Base-by-base conservation (phyloP, 2,113 vertebrate genomes). In the Onychorhynchus coronatus region DNA sequence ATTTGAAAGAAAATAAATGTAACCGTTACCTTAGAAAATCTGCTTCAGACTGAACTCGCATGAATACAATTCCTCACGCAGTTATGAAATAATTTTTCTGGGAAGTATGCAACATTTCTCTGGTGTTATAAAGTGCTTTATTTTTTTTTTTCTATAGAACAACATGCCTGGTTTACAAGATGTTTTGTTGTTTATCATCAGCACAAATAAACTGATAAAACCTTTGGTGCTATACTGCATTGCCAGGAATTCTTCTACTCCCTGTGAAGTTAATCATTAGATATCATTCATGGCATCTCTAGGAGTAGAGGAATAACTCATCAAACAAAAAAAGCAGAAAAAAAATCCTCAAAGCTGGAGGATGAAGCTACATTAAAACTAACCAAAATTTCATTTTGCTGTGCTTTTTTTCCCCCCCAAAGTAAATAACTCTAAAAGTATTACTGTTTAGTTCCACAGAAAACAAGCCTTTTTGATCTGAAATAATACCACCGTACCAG, bases 401-500 rank as follows among this genome's bases (percentile, higher is more conserved):
- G 21, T 41, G 8, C 2, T 14, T 53, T 6, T 28, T 11, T 41
- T n/a, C 3, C 27, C 1, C 2, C 3, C 4, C 5, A 3, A 74
- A 66, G 4, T 58, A 85, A 88, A 46, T 50, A 85, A 62, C 52
- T 75, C 5, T 55, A 33, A 55, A 91, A 52, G 0, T 83, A 52
- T 47, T 12, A 24, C 10, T 50, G 23, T 30, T n/a, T 70, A 31
- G 9, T 88, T 78, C 39, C n/a, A 75, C 24, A 41, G 8, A 63
- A 41, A 58, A 6, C 5, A 53, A 80, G 6, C 12, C 0, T 42
- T 84, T 85, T 68, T 68, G 13, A 52, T 33, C 30, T 84, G 49
- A 65, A 89, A 39, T 2, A 73, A 62, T 75, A 73, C 14, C 23
- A 66, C 4, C 5, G 14, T 20, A 53, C 5, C 17, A n/a, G 11